Evolutionary conservation across 2,888 invertebrate genomes (phyloP), one percentile per base, ranked within the genome.

Genomic region (Peribatodes rhomboidaria): DNA sequence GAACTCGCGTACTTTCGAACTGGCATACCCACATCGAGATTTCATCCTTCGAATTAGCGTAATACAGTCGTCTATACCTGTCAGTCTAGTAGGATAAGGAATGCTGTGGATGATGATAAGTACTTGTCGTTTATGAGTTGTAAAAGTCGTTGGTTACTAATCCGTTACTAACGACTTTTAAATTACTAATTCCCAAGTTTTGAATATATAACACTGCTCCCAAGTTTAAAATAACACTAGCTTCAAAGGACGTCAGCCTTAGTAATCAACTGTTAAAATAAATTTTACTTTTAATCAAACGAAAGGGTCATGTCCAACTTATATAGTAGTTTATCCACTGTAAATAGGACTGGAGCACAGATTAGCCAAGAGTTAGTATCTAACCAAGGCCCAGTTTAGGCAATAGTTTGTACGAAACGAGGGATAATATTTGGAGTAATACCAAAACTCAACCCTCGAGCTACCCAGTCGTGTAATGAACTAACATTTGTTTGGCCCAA

Each of bases 401-500:
- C 35, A 20, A n/a, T 18, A 50, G 35, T 20, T 33, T 10, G 33
- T 49, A 8, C 14, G 27, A 13, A 13, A 35, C 18, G 20, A 20
- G 2, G 50, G 8, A 8, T 49, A 46, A 46, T 60, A 53, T 53
- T 60, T 46, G 37, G 27, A 18, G 11, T 42, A 59, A 31, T 13
- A 53, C 60, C 46, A 18, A 60, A 54, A 39, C 46, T 47, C 16
- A 10, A 20, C n/a, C 33, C 22, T 11, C 22, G n/a, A 35, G 42
- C 42, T 16, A 44, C 9, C 14, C 27, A 13, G 39, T 33, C 44
- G 52, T 54, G 18, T 63, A 58, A 63, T 63, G 52, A 53, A 63
- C 56, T 33, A 33, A 42, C 54, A 44, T 64, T 59, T 54, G 54
- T 49, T 64, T 50, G 33, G 42, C n/a, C 33, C 1, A 54, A 58